Evolutionary conservation across 2,113 vertebrate species (phyloP), one percentile per base, ranked within the genome.

Genomic region (Cephalophus harveyi): DNA sequence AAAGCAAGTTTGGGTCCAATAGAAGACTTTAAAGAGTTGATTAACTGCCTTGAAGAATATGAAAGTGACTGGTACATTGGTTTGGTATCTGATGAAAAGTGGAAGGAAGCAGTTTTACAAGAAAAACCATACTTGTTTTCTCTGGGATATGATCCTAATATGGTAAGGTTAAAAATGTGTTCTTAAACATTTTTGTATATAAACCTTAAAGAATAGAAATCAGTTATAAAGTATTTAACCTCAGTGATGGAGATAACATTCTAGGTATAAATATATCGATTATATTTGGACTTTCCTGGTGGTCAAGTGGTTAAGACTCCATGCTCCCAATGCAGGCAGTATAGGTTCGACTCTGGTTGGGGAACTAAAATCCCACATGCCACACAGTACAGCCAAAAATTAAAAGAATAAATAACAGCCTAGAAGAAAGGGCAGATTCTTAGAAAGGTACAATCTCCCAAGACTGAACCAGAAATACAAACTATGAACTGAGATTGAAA

Each of bases 111-210:
- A 59, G 98, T 99, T 97, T 98, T 99, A 82, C 99, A 99, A 98
- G 99, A 99, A 98, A 99, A 99, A 97, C 99, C 99, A 4, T 99
- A 99, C 96, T 99, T 99, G 4, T 99, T 99, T 98, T 99, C 99
- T 74, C 98, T 99, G 90, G 99, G 99, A 13, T 99, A 99, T 30
- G 99, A 99, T 95, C 99, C 99, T 93, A 99, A 99, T 86, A 99
- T 99, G 99, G 99, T 99, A 99, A 99, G 98, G 43, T 96, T 92
- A 59, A 85, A 96, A 83, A 23, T 62, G 14, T 87, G 5, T 46
- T 93, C 60, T 94, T 81, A 71, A 96, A 59, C 27, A 54, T 89
- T 91, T 91, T 95, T 12, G 6, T 30, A 33, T n/a, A 40, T 84
- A 87, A 64, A 84, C 23, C 50, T 55, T 94, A 43, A 60, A 84